phyloP scores from a whole-genome alignment of 2,888 invertebrate species.

The Malthinus flaveolus region DNA sequence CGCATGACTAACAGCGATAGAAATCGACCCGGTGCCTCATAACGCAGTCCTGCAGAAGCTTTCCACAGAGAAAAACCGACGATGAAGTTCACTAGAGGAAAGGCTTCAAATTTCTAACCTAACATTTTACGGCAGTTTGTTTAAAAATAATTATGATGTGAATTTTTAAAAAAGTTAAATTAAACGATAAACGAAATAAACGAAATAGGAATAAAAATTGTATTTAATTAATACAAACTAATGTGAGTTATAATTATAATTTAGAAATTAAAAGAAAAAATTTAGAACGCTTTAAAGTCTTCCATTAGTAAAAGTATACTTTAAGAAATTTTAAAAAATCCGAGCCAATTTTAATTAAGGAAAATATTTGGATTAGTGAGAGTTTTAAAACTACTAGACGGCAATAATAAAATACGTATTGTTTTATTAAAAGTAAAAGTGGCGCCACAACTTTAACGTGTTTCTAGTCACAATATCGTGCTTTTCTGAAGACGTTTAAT shows the following conservation, averaged over 20 bases:
- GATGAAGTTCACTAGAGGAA: slow-evolving; percentile 15
- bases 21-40: slow-evolving; percentile 26
- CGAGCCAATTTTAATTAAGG: slow-evolving; percentile 20
- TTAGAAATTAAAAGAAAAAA: not conserved
- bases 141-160: too few relatives aligned
- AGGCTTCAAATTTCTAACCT: slow-evolving; percentile 22
- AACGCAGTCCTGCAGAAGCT: slow-evolving; percentile 27
- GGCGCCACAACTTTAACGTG: too few relatives aligned
- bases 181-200: not conserved
- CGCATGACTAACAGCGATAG: slow-evolving; percentile 21
- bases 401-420: not conserved
- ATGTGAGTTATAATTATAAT: slow-evolving; percentile 1
- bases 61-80: slow-evolving; percentile 11
- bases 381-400: not conserved
- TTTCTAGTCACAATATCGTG: too few relatives aligned
- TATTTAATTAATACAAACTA: not conserved
- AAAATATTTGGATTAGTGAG: not conserved
- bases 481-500: slow-evolving; percentile 5
- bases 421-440: too few relatives aligned
- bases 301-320: slow-evolving; percentile 22
- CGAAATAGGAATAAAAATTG: not conserved
- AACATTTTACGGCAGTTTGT: slow-evolving; percentile 6
- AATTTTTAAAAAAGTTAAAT: too few relatives aligned
- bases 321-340: slow-evolving; percentile 22
- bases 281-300: slow-evolving; percentile 18